These are phyloP conservation scores for Agrotis puta DNA, from an alignment of 2,888 invertebrate genomes.

Conservation along the genomic window DNA sequence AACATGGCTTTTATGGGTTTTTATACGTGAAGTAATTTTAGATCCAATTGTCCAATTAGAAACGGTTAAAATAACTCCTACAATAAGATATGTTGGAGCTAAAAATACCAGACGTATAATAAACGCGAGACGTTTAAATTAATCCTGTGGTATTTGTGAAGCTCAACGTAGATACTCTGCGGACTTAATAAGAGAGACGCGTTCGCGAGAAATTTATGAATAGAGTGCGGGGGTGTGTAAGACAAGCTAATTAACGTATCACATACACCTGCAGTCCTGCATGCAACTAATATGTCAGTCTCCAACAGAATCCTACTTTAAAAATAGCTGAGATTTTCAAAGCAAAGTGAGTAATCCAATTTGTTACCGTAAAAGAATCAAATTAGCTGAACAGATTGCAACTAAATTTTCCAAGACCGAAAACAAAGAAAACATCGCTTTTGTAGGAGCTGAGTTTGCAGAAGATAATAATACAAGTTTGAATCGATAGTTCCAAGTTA, in stretches of 20 bases:
- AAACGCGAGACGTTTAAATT: slow-evolving; percentile 38
- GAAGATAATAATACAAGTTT: slow-evolving; percentile 28
- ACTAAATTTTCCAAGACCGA: slow-evolving; percentile 19
- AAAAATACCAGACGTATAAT: slow-evolving; percentile 46
- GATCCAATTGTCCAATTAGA: slow-evolving; percentile 49
- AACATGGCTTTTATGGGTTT: slow-evolving; percentile 29
- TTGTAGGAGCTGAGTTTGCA: slow-evolving; percentile 18
- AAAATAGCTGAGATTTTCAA: slow-evolving; percentile 9
- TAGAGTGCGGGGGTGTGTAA: slow-evolving; percentile 13
- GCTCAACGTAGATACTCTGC: slow-evolving; percentile 30
- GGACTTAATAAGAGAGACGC: slow-evolving; percentile 27
- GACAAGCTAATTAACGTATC: slow-evolving; percentile 2
- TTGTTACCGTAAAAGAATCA: slow-evolving; percentile 25
- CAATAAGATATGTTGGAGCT: slow-evolving; percentile 28
- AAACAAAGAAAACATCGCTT: slow-evolving; percentile 43
- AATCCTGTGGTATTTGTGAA: slow-evolving; percentile 36
- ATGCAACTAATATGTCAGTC: slow-evolving; percentile 1
- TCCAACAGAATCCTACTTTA: not conserved
- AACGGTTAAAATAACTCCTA: slow-evolving; percentile 49
- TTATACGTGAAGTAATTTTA: slow-evolving; percentile 40
- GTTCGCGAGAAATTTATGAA: slow-evolving; percentile 11
- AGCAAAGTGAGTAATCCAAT: slow-evolving; percentile 38
- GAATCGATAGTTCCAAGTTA: slow-evolving; percentile 18
- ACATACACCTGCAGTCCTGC: slow-evolving; percentile 10
- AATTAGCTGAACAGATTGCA: slow-evolving; percentile 42